A percentile compares a stretch with the other conserved stretches of the same genome.
Evolutionary conservation across 1,140 invertebrate species (phyloP).

Genomic region (Oreohelix idahoensis): DNA sequence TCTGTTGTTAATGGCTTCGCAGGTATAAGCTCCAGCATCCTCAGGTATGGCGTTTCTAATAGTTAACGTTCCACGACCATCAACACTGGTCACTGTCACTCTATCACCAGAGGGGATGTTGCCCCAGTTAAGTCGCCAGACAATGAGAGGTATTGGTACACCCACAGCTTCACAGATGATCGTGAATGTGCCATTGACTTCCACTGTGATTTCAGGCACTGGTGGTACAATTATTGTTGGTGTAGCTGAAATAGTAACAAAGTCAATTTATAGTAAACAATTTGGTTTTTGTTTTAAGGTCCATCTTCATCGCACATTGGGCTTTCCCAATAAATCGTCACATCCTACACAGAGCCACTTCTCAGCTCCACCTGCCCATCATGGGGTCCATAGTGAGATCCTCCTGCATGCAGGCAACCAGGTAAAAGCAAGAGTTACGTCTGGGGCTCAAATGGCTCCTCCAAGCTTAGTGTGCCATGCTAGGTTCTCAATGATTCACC

Average conservation of each 20-base stretch:
- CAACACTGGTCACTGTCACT: constrained; percentile 81
- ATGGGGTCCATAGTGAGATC: no score
- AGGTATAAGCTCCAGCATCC: constrained; percentile 97
- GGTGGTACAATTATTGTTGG: constrained; percentile 81
- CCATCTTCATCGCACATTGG: no score
- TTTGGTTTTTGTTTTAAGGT: no score
- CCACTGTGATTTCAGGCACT: constrained; percentile 79
- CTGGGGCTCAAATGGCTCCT: no score
- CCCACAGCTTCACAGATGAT: constrained; percentile 91
- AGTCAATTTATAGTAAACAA: no score
- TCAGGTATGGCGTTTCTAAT: constrained; percentile 81
- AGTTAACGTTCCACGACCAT: constrained; percentile 86
- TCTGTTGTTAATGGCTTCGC: constrained; percentile 92
- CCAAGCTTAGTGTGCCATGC: no score
- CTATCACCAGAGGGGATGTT: constrained; percentile 87
- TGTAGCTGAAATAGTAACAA: constrained; percentile 59
- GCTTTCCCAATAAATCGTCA: no score
- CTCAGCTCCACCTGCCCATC: no score
- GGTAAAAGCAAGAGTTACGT: no score
- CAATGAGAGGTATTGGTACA: constrained; percentile 90
- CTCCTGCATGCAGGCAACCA: no score
- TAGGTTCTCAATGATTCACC: no score
- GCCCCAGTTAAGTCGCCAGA: constrained; percentile 98
- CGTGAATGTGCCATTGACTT: constrained; percentile 82
- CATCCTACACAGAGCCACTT: no score